Percentiles rank a stretch among this genome's conserved stretches.
phyloP scores from a whole-genome alignment of 2,888 invertebrate genomes.

The Encarsia formosa region DNA sequence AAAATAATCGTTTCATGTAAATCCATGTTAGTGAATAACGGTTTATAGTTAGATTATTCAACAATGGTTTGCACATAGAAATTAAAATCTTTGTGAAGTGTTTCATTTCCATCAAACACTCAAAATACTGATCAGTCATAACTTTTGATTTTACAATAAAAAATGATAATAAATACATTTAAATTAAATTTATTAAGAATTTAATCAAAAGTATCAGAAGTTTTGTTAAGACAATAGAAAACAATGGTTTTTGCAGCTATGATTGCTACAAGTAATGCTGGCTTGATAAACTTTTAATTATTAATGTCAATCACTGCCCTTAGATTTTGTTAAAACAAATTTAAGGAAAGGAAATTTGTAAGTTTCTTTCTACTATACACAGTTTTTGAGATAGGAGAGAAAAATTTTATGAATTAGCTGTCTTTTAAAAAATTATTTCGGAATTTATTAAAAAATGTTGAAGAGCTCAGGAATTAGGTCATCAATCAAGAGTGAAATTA shows the following conservation, averaged over 20 bases:
- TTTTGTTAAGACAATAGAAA: no score
- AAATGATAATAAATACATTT: no score
- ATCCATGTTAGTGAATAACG: constrained; percentile 8
- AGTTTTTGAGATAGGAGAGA: constrained; percentile 3
- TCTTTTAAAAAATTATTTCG: no score
- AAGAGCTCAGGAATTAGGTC: no score
- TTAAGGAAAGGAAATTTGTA: neutral
- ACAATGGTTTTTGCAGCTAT: no score
- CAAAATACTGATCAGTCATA: constrained; percentile 1
- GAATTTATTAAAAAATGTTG: no score
- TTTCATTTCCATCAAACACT: neutral
- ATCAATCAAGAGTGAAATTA: no score
- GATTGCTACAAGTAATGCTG: no score
- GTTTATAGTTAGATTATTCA: constrained; percentile 15
- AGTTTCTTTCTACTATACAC: constrained; percentile 4
- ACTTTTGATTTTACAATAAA: no score
- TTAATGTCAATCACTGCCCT: constrained; percentile 1
- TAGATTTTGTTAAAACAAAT: neutral
- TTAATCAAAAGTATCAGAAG: no score
- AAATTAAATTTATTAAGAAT: no score
- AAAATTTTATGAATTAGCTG: no score
- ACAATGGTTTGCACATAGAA: constrained; percentile 15
- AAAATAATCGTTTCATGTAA: constrained; percentile 1
- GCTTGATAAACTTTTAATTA: constrained; percentile 1
- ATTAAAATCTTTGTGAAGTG: constrained; percentile 3